Conservation (phyloP, 2,797 vertebrate genomes). For the Onychomys torridus region DNA sequence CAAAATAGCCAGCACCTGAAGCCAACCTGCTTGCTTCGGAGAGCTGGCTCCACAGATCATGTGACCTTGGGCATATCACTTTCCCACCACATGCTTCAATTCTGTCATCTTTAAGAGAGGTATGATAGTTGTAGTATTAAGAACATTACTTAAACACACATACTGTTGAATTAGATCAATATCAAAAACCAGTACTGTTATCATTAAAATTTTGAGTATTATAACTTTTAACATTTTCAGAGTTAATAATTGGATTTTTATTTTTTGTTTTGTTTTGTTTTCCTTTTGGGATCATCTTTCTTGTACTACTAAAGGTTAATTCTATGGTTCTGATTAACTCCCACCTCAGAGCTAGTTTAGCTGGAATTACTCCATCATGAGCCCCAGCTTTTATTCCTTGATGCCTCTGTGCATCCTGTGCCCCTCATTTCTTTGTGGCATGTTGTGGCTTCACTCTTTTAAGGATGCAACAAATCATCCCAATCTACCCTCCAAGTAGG, state of each 20-base stretch:
- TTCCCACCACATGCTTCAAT: not conserved
- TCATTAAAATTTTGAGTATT: constrained; percentile 35
- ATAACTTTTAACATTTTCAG: not conserved
- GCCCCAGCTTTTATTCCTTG: not conserved
- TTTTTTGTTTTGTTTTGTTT: not conserved
- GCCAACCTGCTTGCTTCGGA: not conserved
- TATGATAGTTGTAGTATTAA: constrained; percentile 1
- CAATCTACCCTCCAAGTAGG: not conserved
- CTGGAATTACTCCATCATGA: not conserved
- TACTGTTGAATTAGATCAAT: not conserved
- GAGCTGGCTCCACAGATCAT: not conserved
- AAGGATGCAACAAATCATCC: not conserved
- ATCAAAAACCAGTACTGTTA: not conserved
- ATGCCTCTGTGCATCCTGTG: not conserved
- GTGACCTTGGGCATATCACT: not conserved
- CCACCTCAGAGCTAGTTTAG: not conserved
- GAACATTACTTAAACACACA: not conserved
- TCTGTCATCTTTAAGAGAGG: constrained; percentile 1
- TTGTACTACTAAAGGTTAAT: not conserved
- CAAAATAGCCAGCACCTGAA: not conserved
- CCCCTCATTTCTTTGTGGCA: not conserved
- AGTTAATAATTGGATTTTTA: not conserved
- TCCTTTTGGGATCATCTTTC: not conserved
- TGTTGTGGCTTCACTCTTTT: not conserved
- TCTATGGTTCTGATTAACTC: not conserved